These are phyloP conservation scores for Bucco capensis DNA, from an alignment of 2,113 vertebrate genomes.

Conservation along the genomic window DNA sequence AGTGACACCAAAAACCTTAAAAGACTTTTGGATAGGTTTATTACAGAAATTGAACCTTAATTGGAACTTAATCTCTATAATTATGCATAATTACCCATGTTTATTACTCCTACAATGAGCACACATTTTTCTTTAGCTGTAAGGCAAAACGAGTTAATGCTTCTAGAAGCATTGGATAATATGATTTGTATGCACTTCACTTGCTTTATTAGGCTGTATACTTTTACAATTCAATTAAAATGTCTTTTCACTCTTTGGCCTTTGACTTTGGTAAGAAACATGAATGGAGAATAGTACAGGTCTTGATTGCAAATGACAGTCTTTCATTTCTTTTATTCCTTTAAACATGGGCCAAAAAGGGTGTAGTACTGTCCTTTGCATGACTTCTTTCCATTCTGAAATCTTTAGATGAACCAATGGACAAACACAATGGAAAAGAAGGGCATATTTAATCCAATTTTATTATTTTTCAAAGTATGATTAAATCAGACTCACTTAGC, in stretches of 20 bases:
- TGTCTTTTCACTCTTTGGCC: slow-evolving; percentile 24
- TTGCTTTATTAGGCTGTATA: slow-evolving; percentile 62
- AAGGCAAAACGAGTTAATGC: slow-evolving; percentile 55
- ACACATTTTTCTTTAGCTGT: slow-evolving; percentile 63
- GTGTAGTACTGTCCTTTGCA: neutral
- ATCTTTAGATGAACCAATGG: neutral
- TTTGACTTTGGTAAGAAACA: slow-evolving; percentile 46
- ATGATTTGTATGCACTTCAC: slow-evolving; percentile 61
- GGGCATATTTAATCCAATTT: neutral
- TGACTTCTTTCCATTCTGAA: neutral
- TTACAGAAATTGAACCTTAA: slow-evolving; percentile 72
- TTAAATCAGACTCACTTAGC: neutral
- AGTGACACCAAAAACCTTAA: slow-evolving; percentile 52
- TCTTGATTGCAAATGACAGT: neutral
- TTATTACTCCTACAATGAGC: slow-evolving; percentile 66
- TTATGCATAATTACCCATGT: slow-evolving; percentile 71
- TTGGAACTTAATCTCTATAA: slow-evolving; percentile 73
- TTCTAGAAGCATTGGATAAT: slow-evolving; percentile 58
- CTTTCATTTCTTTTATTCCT: neutral
- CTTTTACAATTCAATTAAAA: slow-evolving; percentile 64
- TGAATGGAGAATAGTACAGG: neutral
- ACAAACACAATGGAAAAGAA: neutral
- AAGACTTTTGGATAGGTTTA: slow-evolving; percentile 55
- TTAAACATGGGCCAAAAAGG: neutral
- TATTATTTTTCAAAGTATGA: slow-evolving; percentile 10